Percentiles rank a stretch among this genome's conserved stretches.
phyloP scores from a whole-genome alignment of 2,888 invertebrate genomes.

The Acleris emargana region DNA sequence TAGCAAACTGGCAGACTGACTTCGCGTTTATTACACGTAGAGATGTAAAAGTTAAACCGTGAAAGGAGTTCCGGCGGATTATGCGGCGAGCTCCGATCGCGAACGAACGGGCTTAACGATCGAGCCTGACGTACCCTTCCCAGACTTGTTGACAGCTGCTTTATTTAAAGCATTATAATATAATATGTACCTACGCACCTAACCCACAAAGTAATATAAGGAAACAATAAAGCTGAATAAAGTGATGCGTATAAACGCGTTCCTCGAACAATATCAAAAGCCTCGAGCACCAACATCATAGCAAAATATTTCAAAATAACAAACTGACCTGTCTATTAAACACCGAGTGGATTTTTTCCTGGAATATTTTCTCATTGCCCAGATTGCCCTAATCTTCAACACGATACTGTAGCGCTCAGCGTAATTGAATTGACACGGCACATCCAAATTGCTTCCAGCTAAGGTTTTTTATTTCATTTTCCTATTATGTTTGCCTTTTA shows the following conservation, averaged over 20 bases:
- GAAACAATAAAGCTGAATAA: no score
- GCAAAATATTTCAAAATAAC: slow-evolving; percentile 30
- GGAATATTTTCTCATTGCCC: slow-evolving; percentile 69
- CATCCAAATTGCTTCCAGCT: slow-evolving; percentile 58
- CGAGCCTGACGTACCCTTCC: slow-evolving; percentile 2
- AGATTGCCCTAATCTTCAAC: slow-evolving; percentile 63
- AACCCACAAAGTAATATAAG: no score
- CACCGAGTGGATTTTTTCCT: slow-evolving; percentile 58
- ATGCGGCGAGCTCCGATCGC: slow-evolving; percentile 7
- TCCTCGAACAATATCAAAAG: neutral
- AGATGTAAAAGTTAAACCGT: slow-evolving; percentile 3
- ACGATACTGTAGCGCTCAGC: slow-evolving; percentile 53
- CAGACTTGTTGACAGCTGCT: neutral
- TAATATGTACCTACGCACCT: no score
- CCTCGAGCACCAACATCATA: neutral
- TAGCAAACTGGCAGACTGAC: neutral
- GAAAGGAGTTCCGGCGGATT: slow-evolving; percentile 13
- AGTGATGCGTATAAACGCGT: neutral
- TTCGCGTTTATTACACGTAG: neutral
- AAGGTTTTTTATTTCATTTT: slow-evolving; percentile 56
- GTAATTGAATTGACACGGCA: slow-evolving; percentile 63
- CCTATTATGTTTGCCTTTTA: slow-evolving; percentile 46
- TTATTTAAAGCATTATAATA: no score
- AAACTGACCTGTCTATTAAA: slow-evolving; percentile 62
- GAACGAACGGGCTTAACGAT: slow-evolving; percentile 17